A percentile compares a stretch with the other conserved stretches of the same genome.
phyloP scores from a whole-genome alignment of 2,113 vertebrate species.

The Strix uralensis region DNA sequence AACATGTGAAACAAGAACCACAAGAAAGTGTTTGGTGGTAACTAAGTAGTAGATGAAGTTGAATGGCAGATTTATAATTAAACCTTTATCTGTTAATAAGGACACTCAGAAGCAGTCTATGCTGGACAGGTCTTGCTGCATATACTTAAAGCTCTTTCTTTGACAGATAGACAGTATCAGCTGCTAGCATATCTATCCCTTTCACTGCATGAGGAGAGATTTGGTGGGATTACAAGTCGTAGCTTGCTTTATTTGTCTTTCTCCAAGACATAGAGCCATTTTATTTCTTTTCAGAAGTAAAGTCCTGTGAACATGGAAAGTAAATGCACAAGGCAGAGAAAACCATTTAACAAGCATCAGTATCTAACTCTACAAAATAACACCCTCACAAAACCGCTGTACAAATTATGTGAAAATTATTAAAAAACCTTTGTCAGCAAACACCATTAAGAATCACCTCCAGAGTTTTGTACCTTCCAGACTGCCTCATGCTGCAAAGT shows the following conservation, averaged over 20 bases:
- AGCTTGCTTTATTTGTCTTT: neutral
- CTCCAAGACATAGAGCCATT: neutral
- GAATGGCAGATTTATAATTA: neutral
- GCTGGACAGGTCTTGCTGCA: neutral
- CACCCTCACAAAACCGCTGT: neutral
- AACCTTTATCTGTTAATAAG: neutral
- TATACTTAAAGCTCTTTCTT: neutral
- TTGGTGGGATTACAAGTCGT: neutral
- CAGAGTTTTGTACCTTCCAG: neutral
- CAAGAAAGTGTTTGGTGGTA: neutral
- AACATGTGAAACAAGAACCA: neutral
- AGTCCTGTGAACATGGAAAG: neutral
- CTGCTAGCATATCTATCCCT: neutral
- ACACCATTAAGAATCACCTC: neutral
- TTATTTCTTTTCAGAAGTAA: neutral
- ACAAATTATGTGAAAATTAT: neutral
- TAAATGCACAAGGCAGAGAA: neutral
- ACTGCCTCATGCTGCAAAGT: neutral
- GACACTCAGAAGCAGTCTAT: neutral
- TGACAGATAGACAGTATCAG: neutral
- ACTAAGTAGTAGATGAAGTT: neutral
- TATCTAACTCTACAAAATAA: neutral
- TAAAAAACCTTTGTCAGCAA: neutral
- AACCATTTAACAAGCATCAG: neutral
- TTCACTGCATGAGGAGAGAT: neutral